Conservation (phyloP, 2,797 vertebrate species). For the Silurus lanzhouensis region DNA sequence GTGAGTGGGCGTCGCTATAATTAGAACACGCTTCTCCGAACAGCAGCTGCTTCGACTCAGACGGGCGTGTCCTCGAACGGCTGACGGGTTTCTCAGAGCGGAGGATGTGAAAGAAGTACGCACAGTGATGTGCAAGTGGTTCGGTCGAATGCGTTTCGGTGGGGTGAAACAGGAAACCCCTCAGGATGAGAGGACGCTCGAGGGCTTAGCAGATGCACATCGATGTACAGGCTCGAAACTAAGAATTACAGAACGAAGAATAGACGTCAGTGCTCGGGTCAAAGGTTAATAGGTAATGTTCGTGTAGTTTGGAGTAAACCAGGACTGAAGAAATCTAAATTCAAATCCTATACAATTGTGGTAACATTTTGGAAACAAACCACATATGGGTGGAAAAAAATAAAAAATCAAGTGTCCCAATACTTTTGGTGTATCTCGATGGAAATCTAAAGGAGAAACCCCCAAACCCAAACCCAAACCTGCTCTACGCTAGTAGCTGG, state of each 20-base stretch:
- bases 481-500: not conserved
- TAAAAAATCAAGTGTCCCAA: too few relatives aligned
- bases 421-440: too few relatives aligned
- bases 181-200: conserved; percentile 42
- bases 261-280: not conserved
- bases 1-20: not conserved
- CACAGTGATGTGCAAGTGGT: not conserved
- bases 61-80: conserved; percentile 14
- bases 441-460: too few relatives aligned
- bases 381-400: too few relatives aligned
- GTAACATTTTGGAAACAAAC: too few relatives aligned
- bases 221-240: conserved; percentile 34
- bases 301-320: too few relatives aligned
- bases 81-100: conserved; percentile 22
- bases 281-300: not conserved
- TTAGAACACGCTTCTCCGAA: conserved; percentile 15
- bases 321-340: too few relatives aligned
- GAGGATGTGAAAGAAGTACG: not conserved
- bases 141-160: not conserved
- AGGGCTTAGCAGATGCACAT: conserved; percentile 43
- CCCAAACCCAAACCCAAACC: not conserved
- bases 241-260: not conserved
- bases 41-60: conserved; percentile 24
- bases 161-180: conserved; percentile 46
- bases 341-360: too few relatives aligned